Evolutionary conservation across 2,797 vertebrate genomes (phyloP), one percentile per base, ranked within the genome.

Genomic region (Manis crassicaudata): DNA sequence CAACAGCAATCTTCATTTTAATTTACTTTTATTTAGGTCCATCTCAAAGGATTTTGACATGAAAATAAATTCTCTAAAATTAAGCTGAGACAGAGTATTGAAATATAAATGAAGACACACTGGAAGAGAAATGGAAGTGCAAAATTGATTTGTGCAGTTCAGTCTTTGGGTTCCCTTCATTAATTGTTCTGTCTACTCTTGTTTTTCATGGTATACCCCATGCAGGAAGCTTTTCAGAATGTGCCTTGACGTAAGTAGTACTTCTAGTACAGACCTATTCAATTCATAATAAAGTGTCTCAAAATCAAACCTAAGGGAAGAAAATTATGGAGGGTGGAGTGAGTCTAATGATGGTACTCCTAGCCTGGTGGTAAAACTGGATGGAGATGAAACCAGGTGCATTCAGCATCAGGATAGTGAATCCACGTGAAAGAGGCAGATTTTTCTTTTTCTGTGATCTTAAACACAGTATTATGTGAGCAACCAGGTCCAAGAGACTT

Each of bases 51-150:
- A 91, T 91, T 96, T 94, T 89, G 92, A 90, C 56, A 63, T 82
- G 87, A 96, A 97, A 96, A 94, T 96, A 94, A 73, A 91, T 93
- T 96, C 63, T 95, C 83, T 73, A 90, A 96, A 96, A 92, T 97
- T 96, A 92, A 96, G 67, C 86, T 32, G 72, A 93, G 75, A 65
- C 25, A 70, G 63, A 54, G 58, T 83, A 93, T 93, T 94, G 77
- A 94, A 96, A 92, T 92, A 96, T 75, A 97, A 96, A 96, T 96
- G 90, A 96, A 97, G 94, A 94, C 43, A 35, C 91, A 94, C 50
- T 62, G 56, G 23, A 63, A 95, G 62, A 92, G 79, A 92, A 96
- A 96, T 90, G 58, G 52, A 92, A 95, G 83, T 37, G 17, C 52
- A 85, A 52, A 97, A 96, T 94, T 93, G 95, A 97, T 97, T 94